Evolutionary conservation across 2,888 invertebrate species (phyloP), one percentile per base, ranked within the genome.

Genomic region (Xanthia icteritia): DNA sequence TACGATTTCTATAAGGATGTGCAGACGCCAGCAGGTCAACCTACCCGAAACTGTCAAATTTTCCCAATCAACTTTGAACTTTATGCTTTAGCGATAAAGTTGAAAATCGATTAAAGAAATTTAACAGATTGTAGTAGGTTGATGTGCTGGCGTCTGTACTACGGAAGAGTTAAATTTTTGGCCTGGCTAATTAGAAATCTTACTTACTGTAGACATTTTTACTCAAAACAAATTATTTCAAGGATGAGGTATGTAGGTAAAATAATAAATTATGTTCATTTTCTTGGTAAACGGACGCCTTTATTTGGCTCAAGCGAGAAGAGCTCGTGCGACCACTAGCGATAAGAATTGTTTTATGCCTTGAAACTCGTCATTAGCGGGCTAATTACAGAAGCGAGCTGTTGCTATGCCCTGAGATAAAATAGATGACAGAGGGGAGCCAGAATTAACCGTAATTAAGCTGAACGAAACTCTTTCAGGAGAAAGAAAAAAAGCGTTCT

Each of bases 381-480:
- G 89, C 90, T 92, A 92, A 93, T 93, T 93, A 91, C 89, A 90
- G 88, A 84, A 88, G 89, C 88, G 90, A 91, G 87, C 89, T 89
- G 91, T 88, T 90, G 86, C 90, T 91, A 90, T 90, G 82, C 81
- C 86, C 86, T 87, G 79, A 90, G 90, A 92, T 91, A 90, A 92
- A 93, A 91, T 91, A 92, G 91, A 94, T 92, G 92, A 93, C 91
- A 90, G 88, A 91, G 89, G 89, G 90, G 89, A 88, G 89, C 68
- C 86, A 80, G 90, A 93, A 93, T 94, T 93, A 92, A 93, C 93
- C 91, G 92, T 94, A 93, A 95, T 95, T 94, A 95, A 93, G 93
- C 91, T 87, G 89, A 92, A 92, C 89, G 92, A 91, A 94, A 94
- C 93, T 94, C 93, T 91, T 93, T 92, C 89, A 89, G 88, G 86